Evolutionary conservation across 1,140 invertebrate species (phyloP).

Genomic region (Acromyrmex heyeri): DNA sequence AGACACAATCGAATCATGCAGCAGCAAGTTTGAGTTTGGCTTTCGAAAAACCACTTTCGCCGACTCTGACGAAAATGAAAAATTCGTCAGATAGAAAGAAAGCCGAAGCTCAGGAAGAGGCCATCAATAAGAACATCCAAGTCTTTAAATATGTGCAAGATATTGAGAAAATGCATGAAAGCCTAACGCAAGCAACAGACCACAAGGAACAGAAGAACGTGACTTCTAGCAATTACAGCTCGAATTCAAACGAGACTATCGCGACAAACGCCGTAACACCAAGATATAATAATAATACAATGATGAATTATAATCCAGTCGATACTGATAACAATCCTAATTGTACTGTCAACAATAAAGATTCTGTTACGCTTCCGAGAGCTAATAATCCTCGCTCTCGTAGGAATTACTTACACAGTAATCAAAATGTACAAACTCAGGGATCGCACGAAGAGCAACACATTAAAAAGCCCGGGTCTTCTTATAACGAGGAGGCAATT

Average conservation of each 20-base stretch:
- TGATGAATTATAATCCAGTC: slow-evolving; percentile 61
- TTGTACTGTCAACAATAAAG: slow-evolving; percentile 69
- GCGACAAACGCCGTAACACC: slow-evolving; percentile 63
- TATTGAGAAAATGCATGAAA: slow-evolving; percentile 82
- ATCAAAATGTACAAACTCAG: slow-evolving; percentile 68
- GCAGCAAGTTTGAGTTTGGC: slow-evolving; percentile 74
- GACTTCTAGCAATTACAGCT: slow-evolving; percentile 46
- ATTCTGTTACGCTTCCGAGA: slow-evolving; percentile 65
- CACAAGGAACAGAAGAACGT: slow-evolving; percentile 65
- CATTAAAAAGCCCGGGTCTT: slow-evolving; percentile 55
- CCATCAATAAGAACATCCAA: slow-evolving; percentile 82
- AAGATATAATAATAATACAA: slow-evolving; percentile 69
- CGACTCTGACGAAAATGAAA: slow-evolving; percentile 81
- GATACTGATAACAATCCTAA: slow-evolving; percentile 68
- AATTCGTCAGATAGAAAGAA: slow-evolving; percentile 80
- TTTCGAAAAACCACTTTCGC: slow-evolving; percentile 82
- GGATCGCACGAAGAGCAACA: slow-evolving; percentile 60
- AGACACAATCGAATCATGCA: slow-evolving; percentile 76
- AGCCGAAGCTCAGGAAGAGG: slow-evolving; percentile 81
- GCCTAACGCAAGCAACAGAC: slow-evolving; percentile 60
- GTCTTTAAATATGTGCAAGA: slow-evolving; percentile 84
- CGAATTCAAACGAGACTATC: slow-evolving; percentile 72
- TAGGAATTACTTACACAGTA: slow-evolving; percentile 73
- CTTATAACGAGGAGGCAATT: slow-evolving; percentile 57
- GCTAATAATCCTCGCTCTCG: slow-evolving; percentile 74